Evolutionary conservation across 1,140 invertebrate species (phyloP), one percentile per base, ranked within the genome.

Genomic region (Apis florea): DNA sequence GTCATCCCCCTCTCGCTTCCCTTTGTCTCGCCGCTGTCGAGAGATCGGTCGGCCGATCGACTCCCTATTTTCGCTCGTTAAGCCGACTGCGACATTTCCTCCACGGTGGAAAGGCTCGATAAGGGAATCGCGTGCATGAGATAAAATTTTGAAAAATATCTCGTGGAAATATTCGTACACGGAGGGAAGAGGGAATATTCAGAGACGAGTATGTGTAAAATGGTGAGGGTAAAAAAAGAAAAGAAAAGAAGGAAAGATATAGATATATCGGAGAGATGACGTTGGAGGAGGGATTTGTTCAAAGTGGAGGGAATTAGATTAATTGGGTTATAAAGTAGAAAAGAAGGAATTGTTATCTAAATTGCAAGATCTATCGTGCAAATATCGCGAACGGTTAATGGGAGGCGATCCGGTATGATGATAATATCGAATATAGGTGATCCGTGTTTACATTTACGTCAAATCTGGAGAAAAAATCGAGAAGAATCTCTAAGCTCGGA

Each of bases 391-490:
- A 58, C 59, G 69, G 54, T 82, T 70, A 79, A 63, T 61, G 54
- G 31, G 78, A 78, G 68, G 71, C 53, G 59, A 79, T 53, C 74
- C 85, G 83, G 74, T n/a, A n/a, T n/a, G n/a, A 83, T 83, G 75
- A 75, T 73, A 73, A 83, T 86, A 51, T 83, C 64, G 53, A 69
- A 79, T 63, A 59, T 61, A 66, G 24, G 58, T 69, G 51, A 13
- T 47, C 9, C 26, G 24, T 53, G 21, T 79, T 68, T 59, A 24
- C 72, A 31, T 31, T 31, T 31, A 31, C 31, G 53, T 73, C 63
- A 59, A 77, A 85, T 86, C 49, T 40, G 59, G 70, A n/a, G n/a
- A 69, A 58, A 56, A 19, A 51, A 61, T 49, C 49, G 24, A 68
- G 24, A 70, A 63, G 69, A 66, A 68, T 58, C 63, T 49, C 31